These are phyloP conservation scores for Frieseomelitta varia DNA, from an alignment of 1,140 invertebrate species.

Conservation along the genomic window DNA sequence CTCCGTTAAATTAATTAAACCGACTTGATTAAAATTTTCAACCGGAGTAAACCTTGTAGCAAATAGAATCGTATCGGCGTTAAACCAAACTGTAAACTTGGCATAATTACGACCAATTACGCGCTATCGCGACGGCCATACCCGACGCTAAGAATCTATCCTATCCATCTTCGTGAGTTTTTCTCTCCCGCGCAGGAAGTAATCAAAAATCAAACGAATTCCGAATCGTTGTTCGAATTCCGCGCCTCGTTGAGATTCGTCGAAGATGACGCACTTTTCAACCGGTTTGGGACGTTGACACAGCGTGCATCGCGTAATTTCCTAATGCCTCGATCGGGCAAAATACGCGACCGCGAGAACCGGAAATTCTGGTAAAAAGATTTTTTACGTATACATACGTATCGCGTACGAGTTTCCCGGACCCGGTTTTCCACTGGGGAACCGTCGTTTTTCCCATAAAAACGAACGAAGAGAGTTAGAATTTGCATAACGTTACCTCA, in stretches of 20 bases:
- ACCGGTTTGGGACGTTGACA: neutral
- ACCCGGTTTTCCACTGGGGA: neutral
- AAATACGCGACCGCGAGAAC: neutral
- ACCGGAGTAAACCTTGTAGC: neutral
- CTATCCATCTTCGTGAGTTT: neutral
- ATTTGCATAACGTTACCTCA: neutral
- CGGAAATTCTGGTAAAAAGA: slow-evolving; percentile 26
- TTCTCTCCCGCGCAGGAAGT: neutral
- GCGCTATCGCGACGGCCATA: neutral
- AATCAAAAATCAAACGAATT: neutral
- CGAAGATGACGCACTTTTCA: neutral
- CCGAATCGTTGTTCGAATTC: neutral
- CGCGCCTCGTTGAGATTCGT: neutral
- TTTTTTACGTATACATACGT: neutral
- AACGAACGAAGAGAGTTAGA: neutral
- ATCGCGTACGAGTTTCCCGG: neutral
- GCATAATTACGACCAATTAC: neutral
- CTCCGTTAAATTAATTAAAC: neutral
- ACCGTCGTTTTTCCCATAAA: neutral
- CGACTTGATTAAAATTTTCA: neutral
- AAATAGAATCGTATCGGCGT: neutral
- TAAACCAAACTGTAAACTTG: neutral
- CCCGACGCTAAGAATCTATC: neutral
- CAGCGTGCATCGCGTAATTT: neutral
- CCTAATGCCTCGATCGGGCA: neutral